Evolutionary conservation across 1,140 invertebrate genomes (phyloP).

Genomic region (Lordiphosa mommai): DNA sequence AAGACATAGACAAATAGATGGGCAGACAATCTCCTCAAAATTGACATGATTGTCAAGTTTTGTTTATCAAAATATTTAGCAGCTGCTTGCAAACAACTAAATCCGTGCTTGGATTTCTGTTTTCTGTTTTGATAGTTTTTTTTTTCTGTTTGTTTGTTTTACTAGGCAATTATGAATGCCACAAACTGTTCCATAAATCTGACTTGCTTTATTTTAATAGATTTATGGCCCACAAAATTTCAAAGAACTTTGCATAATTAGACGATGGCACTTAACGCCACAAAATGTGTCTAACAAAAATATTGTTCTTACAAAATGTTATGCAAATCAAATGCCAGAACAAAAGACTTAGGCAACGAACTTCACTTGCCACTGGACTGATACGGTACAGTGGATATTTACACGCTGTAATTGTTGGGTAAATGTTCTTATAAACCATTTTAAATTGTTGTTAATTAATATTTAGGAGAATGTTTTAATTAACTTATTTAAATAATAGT

Average conservation of each 20-base stretch:
- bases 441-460: too few species aligned
- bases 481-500: too few species aligned
- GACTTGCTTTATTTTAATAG: background rate
- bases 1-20: conserved; percentile 49
- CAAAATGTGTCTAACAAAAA: conserved; percentile 24
- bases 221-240: too few species aligned
- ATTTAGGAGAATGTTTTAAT: too few species aligned
- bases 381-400: conserved; percentile 16
- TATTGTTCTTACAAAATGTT: conserved; percentile 46
- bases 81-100: conserved; percentile 21
- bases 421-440: background rate
- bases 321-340: conserved; percentile 49
- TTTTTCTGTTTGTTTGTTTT: conserved; percentile 2
- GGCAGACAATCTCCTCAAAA: conserved; percentile 42
- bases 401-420: conserved; percentile 8
- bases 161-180: conserved; percentile 6
- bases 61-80: conserved; percentile 28
- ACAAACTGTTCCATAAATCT: background rate
- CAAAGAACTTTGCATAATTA: conserved; percentile 35
- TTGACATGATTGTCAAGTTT: conserved; percentile 38
- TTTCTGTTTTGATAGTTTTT: conserved; percentile 9
- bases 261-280: conserved; percentile 16
- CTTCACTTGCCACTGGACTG: conserved; percentile 31
- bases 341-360: conserved; percentile 55
- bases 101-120: conserved; percentile 4